Base-by-base conservation (phyloP, 2,113 vertebrate species). In the Salvelinus sp. region DNA sequence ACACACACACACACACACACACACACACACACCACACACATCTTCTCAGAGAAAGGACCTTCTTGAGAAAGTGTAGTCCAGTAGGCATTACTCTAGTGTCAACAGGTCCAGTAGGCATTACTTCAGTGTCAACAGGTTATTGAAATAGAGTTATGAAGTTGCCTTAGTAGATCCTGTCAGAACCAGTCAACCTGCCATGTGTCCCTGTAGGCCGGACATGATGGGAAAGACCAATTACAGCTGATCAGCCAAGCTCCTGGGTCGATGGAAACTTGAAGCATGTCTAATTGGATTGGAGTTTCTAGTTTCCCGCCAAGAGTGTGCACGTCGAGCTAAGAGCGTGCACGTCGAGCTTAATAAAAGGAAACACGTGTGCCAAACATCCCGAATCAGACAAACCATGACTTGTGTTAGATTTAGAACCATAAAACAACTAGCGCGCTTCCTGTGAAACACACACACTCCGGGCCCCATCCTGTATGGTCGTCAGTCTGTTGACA, bases 301-400 rank as follows among this genome's bases (percentile, higher is more conserved):
- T 86, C 80, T 67, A n/a, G 79, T 86, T 91, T 89, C 88, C 88
- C 88, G 73, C 77, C 58, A n/a, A 54, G 44, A 70, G 78, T 70
- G 72, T 72, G 79, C 69, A 28, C 74, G 28, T 87, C 81, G 79
- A 33, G 73, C 77, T 60, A n/a, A 54, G 44, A 70, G 78, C 70
- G 72, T 72, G 79, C 70, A 33, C 74, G 30, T 88, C 82, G 79
- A 33, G 80, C 70, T 70, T 88, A 90, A 90, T 92, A 91, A 93
- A 82, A 89, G 90, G 90, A 92, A 92, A 90, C 91, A 91, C 69
- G 73, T 93, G 90, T 87, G 83, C 78, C 80, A 86, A 83, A 86
- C 79, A 84, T 81, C 69, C 68, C 2, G 78, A 76, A 83, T 33
- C 80, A 64, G 73, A 85, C 84, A 75, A 78, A 78, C 22, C 58